Percentiles rank a stretch among this genome's conserved stretches.
Evolutionary conservation across 2,113 vertebrate species (phyloP).

Genomic region (Tringa solitaria): DNA sequence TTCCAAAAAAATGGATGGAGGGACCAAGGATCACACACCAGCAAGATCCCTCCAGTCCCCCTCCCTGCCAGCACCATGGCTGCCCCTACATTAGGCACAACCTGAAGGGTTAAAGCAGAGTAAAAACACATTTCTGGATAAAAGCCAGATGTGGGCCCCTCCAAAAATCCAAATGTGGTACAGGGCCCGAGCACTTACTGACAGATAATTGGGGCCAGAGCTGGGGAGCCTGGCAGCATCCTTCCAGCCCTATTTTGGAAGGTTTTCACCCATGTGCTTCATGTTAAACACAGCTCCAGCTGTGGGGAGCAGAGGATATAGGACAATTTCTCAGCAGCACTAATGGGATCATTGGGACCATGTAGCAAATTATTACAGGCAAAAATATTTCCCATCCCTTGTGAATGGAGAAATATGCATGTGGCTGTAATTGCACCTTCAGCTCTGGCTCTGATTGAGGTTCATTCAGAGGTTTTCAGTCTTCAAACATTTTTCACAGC

Average conservation of each 20-base stretch:
- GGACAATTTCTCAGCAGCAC: neutral
- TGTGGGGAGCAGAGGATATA: fast-evolving
- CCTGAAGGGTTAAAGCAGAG: neutral
- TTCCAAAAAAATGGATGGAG: neutral
- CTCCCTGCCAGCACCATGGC: neutral
- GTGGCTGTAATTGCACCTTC: fast-evolving
- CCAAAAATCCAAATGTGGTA: neutral
- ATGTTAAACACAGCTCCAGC: neutral
- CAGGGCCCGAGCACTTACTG: neutral
- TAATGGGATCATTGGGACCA: neutral
- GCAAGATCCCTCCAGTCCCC: neutral
- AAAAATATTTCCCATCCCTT: neutral
- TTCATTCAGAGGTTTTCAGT: neutral
- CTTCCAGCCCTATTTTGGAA: neutral
- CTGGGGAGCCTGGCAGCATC: neutral
- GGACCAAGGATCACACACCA: neutral
- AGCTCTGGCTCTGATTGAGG: neutral
- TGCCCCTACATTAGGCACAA: neutral
- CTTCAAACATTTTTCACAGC: neutral
- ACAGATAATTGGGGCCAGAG: neutral
- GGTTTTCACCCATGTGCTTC: neutral
- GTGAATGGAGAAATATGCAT: fast-evolving
- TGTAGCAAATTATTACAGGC: neutral
- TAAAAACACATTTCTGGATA: neutral
- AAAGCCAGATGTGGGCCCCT: neutral